Percentiles rank a stretch among this genome's conserved stretches.
These are phyloP conservation scores for Macropodus opercularis DNA, from an alignment of 2,797 vertebrate species.

Conservation along the genomic window DNA sequence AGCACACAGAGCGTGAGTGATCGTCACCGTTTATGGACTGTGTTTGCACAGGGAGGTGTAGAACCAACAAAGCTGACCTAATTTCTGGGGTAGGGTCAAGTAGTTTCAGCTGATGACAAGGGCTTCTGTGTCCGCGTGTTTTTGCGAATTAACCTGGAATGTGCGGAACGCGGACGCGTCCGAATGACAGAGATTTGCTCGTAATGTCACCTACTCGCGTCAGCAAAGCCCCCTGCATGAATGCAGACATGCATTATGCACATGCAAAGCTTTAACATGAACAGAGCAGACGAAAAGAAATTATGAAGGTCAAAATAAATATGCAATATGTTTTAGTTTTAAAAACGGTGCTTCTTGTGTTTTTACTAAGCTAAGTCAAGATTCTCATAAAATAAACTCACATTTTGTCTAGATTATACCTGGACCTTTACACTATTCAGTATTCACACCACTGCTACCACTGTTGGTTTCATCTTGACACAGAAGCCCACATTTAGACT, in stretches of 20 bases:
- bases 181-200: neutral
- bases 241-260: too few relatives aligned
- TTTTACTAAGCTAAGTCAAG: too few relatives aligned
- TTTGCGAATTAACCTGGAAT: neutral
- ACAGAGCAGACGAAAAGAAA: too few relatives aligned
- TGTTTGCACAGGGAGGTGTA: constrained; percentile 52
- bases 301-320: too few relatives aligned
- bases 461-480: constrained; percentile 5
- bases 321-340: too few relatives aligned
- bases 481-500: constrained; percentile 7
- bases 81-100: constrained; percentile 24
- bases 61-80: constrained; percentile 45
- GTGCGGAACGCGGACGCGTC: constrained; percentile 4
- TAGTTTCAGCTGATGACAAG: constrained; percentile 35
- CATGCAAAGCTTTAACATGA: too few relatives aligned
- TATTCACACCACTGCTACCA: too few relatives aligned
- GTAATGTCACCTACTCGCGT: neutral
- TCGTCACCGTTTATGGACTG: constrained; percentile 5
- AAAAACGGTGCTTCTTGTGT: too few relatives aligned
- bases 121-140: constrained; percentile 16
- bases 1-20: neutral
- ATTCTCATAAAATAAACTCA: too few relatives aligned
- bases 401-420: too few relatives aligned
- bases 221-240: neutral
- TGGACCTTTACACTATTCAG: too few relatives aligned